Conservation (phyloP, 2,888 invertebrate species). For the Agrotis clavis region DNA sequence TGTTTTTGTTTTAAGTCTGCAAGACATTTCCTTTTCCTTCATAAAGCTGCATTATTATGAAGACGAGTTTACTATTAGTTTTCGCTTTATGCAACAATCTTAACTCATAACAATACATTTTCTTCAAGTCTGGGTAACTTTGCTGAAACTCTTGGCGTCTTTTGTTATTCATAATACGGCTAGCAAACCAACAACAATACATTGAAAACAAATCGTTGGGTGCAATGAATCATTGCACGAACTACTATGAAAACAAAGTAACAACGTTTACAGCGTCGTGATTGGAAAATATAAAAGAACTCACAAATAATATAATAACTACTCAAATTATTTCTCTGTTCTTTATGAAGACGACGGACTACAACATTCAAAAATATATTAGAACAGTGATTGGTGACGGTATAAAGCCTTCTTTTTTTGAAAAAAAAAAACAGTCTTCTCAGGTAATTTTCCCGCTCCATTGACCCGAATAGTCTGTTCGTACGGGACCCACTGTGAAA, state of each 20-base stretch:
- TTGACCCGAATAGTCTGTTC: slow-evolving; percentile 83
- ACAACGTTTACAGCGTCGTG: slow-evolving; percentile 31
- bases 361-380: slow-evolving; percentile 22
- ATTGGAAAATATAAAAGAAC: slow-evolving; percentile 50
- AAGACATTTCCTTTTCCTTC: no score
- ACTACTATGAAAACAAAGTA: slow-evolving; percentile 53
- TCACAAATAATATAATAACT: slow-evolving; percentile 25
- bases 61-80: slow-evolving; percentile 29
- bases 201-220: slow-evolving; percentile 44
- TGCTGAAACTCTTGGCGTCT: slow-evolving; percentile 36
- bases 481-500: slow-evolving; percentile 80
- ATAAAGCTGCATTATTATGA: slow-evolving; percentile 1
- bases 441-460: slow-evolving; percentile 82
- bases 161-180: slow-evolving; percentile 32
- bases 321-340: slow-evolving; percentile 32
- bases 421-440: slow-evolving; percentile 61
- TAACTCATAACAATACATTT: slow-evolving; percentile 32
- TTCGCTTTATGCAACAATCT: slow-evolving; percentile 28
- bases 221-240: slow-evolving; percentile 38
- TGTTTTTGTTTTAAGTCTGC: neutral
- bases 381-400: slow-evolving; percentile 38
- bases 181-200: slow-evolving; percentile 45
- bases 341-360: neutral
- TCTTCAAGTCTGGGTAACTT: slow-evolving; percentile 28
- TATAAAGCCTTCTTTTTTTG: slow-evolving; percentile 32